Evolutionary conservation across 2,113 vertebrate species (phyloP).

Genomic region (Arizona elegans): DNA sequence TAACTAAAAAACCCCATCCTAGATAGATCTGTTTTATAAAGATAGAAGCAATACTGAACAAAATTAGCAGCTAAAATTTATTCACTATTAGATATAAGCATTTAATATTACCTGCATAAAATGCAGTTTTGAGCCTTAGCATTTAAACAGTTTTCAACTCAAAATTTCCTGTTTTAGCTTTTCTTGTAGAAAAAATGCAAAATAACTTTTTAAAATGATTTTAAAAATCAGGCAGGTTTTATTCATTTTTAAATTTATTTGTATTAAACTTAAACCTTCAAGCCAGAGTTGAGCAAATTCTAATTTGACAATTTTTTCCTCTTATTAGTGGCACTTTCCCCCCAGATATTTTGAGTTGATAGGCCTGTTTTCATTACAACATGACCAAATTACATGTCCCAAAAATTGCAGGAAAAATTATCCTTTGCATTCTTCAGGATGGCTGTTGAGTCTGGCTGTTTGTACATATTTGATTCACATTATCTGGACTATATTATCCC

Average conservation of each 20-base stretch:
- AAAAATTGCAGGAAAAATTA: background rate
- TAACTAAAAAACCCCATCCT: background rate
- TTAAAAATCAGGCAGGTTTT: background rate
- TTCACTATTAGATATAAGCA: background rate
- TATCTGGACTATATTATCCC: background rate
- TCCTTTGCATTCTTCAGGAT: background rate
- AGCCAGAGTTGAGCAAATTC: background rate
- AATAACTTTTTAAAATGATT: background rate
- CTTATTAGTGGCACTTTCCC: background rate
- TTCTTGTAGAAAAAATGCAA: background rate
- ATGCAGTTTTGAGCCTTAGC: background rate
- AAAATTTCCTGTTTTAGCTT: background rate
- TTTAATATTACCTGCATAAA: background rate
- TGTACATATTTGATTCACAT: background rate
- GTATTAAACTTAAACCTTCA: background rate
- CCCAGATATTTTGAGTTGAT: background rate
- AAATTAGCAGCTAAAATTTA: background rate
- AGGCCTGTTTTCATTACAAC: background rate
- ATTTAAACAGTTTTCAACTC: background rate
- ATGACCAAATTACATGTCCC: background rate
- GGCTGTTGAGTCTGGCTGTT: background rate
- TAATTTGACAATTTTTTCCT: background rate
- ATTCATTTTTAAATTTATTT: background rate
- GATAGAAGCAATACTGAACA: background rate
- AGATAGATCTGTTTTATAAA: background rate